phyloP scores from a whole-genome alignment of 2,113 vertebrate species.

The Colius striatus region DNA sequence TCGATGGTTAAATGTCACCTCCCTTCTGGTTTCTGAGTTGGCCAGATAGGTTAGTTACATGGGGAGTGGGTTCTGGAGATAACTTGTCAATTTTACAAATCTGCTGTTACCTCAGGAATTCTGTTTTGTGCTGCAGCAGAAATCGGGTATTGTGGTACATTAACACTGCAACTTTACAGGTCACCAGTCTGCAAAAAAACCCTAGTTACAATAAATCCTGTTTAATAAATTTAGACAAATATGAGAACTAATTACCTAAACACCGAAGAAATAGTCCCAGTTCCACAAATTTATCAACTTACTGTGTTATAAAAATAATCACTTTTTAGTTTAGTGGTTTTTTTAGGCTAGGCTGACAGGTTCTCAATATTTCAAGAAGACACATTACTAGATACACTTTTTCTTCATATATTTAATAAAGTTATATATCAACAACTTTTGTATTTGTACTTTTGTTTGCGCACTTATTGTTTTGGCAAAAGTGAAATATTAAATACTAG shows the following conservation, averaged over 20 bases:
- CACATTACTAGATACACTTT: constrained; percentile 15
- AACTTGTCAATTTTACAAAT: too few relatives aligned
- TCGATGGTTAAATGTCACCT: too few relatives aligned
- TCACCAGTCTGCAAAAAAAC: not conserved
- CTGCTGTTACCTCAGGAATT: too few relatives aligned
- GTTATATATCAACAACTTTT: constrained; percentile 38
- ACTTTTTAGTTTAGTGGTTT: not conserved
- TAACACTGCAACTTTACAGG: not conserved
- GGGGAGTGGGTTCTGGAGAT: too few relatives aligned
- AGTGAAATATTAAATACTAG: constrained; percentile 68
- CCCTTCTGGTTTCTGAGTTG: too few relatives aligned
- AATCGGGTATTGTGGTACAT: too few relatives aligned
- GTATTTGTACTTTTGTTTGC: constrained; percentile 40
- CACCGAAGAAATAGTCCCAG: not conserved
- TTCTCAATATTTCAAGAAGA: constrained; percentile 28
- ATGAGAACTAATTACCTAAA: not conserved
- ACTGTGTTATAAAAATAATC: not conserved
- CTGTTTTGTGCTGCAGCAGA: too few relatives aligned
- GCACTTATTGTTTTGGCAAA: constrained; percentile 54
- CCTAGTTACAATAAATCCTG: not conserved
- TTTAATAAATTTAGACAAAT: not conserved
- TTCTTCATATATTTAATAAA: constrained; percentile 66
- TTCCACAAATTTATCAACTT: not conserved
- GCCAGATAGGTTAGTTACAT: too few relatives aligned
- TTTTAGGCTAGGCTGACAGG: not conserved